A percentile compares a stretch with the other conserved stretches of the same genome.
Conservation (phyloP, 2,797 vertebrate genomes). For the Chromis chromis region DNA sequence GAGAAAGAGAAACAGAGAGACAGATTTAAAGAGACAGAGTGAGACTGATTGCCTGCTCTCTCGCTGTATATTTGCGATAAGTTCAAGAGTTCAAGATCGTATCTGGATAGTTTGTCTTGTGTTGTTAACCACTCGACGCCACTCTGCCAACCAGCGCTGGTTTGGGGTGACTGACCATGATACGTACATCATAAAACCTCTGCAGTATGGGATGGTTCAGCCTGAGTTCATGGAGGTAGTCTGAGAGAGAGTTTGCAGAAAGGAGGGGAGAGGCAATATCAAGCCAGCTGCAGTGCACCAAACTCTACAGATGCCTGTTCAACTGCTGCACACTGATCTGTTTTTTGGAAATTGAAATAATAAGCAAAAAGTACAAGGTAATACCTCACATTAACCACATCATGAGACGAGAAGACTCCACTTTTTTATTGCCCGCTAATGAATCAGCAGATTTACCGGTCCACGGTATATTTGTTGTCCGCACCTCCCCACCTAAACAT, state of each 20-base stretch:
- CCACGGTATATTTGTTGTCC: slow-evolving; percentile 59
- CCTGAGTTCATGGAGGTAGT: slow-evolving; percentile 76
- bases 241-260: slow-evolving; percentile 42
- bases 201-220: slow-evolving; percentile 69
- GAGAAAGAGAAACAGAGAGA: slow-evolving; percentile 27
- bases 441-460: slow-evolving; percentile 66
- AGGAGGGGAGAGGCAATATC: slow-evolving; percentile 21
- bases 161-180: slow-evolving; percentile 82
- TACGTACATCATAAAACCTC: slow-evolving; percentile 79
- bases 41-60: slow-evolving; percentile 60
- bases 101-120: slow-evolving; percentile 76
- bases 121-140: slow-evolving; percentile 77
- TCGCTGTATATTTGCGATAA: slow-evolving; percentile 58
- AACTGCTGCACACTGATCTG: slow-evolving; percentile 42
- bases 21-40: slow-evolving; percentile 53
- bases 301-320: slow-evolving; percentile 36
- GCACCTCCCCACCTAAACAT: slow-evolving; percentile 72
- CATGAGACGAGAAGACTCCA: slow-evolving; percentile 1
- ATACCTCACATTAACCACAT: slow-evolving; percentile 30
- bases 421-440: slow-evolving; percentile 34
- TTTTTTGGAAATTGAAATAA: slow-evolving; percentile 53
- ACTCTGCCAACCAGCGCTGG: slow-evolving; percentile 79
- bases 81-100: slow-evolving; percentile 81
- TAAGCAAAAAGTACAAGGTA: slow-evolving; percentile 6
- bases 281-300: slow-evolving; percentile 40